phyloP scores from a whole-genome alignment of 2,113 vertebrate species.

The Istiophorus platypterus region DNA sequence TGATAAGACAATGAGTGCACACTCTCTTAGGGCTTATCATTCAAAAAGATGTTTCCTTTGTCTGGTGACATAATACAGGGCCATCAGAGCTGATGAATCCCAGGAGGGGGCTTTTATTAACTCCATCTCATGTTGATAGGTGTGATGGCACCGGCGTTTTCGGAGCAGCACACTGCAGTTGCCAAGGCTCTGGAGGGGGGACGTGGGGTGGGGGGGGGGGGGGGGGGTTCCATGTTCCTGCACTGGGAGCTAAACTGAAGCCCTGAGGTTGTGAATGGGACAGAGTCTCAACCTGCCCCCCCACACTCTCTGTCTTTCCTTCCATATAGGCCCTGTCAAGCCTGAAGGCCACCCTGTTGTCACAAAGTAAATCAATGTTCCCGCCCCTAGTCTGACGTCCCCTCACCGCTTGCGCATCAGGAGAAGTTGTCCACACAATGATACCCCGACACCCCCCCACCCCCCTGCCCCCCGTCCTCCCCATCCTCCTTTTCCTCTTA shows the following conservation, averaged over 20 bases:
- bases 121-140: conserved; percentile 75
- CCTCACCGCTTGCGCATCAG: conserved; percentile 67
- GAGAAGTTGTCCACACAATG: conserved; percentile 62
- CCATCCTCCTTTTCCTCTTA: conserved; percentile 61
- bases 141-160: conserved; percentile 64
- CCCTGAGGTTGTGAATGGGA: conserved; percentile 60
- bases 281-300: conserved; percentile 9
- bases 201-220: too few species aligned
- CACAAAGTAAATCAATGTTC: conserved; percentile 81
- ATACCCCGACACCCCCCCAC: too few species aligned
- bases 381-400: conserved; percentile 62
- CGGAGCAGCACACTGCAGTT: conserved; percentile 63
- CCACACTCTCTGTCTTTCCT: conserved; percentile 35
- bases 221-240: conserved; percentile 38
- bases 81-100: conserved; percentile 79
- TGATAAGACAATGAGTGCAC: conserved; percentile 50
- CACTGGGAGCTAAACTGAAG: conserved; percentile 41
- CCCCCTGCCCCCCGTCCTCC: too few species aligned
- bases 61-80: conserved; percentile 72
- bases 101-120: conserved; percentile 79
- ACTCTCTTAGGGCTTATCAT: conserved; percentile 74
- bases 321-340: conserved; percentile 56
- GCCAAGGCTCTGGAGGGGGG: conserved; percentile 46
- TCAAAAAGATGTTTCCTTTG: conserved; percentile 71
- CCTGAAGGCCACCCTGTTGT: conserved; percentile 76